Percentiles rank a stretch among this genome's conserved stretches.
These are phyloP conservation scores for Scleropages formosus DNA, from an alignment of 2,797 vertebrate species.

Conservation along the genomic window DNA sequence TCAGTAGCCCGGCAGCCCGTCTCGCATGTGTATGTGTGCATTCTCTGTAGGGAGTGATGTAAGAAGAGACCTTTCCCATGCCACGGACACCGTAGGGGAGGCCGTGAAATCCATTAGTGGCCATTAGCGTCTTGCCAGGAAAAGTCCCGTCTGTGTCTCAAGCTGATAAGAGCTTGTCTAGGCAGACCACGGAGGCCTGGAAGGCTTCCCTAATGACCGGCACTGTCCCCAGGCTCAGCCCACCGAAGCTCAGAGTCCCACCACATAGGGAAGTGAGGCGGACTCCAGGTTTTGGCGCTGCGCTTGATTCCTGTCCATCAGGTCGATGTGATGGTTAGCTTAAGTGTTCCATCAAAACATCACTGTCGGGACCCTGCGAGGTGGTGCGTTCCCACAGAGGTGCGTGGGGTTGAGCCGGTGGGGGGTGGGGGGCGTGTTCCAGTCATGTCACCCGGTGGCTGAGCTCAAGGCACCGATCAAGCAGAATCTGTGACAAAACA, in stretches of 20 bases:
- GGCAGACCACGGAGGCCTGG: slow-evolving; percentile 26
- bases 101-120: slow-evolving; percentile 45
- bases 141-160: slow-evolving; percentile 38
- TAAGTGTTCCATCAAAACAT: background rate
- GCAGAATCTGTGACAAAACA: slow-evolving; percentile 13
- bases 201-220: slow-evolving; percentile 38
- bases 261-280: background rate
- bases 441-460: background rate
- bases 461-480: background rate
- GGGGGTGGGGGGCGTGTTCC: background rate
- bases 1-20: too few species aligned
- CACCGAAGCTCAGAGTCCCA: background rate
- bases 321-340: background rate
- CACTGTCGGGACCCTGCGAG: background rate
- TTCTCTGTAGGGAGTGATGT: slow-evolving; percentile 37
- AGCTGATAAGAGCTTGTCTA: slow-evolving; percentile 43
- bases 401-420: background rate
- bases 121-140: slow-evolving; percentile 44
- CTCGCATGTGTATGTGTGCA: background rate
- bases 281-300: background rate
- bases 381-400: background rate
- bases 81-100: background rate
- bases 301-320: background rate
- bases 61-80: slow-evolving; percentile 9
- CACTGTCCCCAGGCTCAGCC: background rate